A percentile compares a stretch with the other conserved stretches of the same genome.
Conservation (phyloP, 2,888 invertebrate species). For the Chymomyza procnemis region DNA sequence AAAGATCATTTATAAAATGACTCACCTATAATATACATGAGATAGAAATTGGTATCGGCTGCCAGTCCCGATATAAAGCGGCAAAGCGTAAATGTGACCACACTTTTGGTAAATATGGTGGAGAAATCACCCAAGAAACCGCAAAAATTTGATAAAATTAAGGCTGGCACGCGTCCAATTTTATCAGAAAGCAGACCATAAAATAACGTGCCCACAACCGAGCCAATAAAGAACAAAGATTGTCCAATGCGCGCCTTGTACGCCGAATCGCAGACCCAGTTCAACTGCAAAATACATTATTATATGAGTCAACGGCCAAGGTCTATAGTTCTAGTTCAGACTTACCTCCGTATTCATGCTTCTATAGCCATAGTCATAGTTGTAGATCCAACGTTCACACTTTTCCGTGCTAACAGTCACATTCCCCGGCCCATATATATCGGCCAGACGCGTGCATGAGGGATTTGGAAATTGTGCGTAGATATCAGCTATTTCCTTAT, state of each 20-base stretch:
- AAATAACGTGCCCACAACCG: slow-evolving; percentile 81
- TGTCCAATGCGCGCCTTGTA: slow-evolving; percentile 82
- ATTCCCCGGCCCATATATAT: slow-evolving; percentile 65
- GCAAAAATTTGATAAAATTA: slow-evolving; percentile 80
- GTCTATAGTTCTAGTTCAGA: slow-evolving; percentile 10
- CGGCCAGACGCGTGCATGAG: slow-evolving; percentile 75
- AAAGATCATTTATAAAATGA: neutral
- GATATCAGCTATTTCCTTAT: slow-evolving; percentile 75
- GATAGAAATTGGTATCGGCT: slow-evolving; percentile 82
- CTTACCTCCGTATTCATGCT: slow-evolving; percentile 83
- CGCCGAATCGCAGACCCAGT: slow-evolving; percentile 83
- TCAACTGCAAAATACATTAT: slow-evolving; percentile 66
- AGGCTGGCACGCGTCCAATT: slow-evolving; percentile 81
- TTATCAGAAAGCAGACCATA: slow-evolving; percentile 82
- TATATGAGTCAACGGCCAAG: neutral
- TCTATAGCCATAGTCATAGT: slow-evolving; percentile 80
- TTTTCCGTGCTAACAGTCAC: slow-evolving; percentile 71
- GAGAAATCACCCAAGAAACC: slow-evolving; percentile 81
- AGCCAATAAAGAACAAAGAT: slow-evolving; percentile 82
- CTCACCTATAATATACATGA: slow-evolving; percentile 83
- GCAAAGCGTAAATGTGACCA: slow-evolving; percentile 80
- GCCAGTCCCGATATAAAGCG: slow-evolving; percentile 82
- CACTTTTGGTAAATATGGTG: slow-evolving; percentile 80
- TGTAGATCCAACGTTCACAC: slow-evolving; percentile 81
- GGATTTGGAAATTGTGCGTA: slow-evolving; percentile 75